These are phyloP conservation scores for Pogonognathellus flavescens DNA, from an alignment of 1,140 invertebrate species.

Conservation along the genomic window DNA sequence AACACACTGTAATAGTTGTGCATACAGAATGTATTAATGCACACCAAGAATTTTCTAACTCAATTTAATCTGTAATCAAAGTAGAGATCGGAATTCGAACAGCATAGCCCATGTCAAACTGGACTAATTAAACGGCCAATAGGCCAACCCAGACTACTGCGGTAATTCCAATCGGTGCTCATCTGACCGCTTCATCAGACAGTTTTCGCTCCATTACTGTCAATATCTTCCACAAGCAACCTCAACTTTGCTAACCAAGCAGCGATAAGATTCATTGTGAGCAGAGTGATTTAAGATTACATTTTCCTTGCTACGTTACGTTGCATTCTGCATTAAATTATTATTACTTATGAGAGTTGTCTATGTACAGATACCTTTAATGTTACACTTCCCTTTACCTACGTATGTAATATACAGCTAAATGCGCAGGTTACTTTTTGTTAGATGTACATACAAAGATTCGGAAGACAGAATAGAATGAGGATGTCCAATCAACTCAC, in stretches of 20 bases:
- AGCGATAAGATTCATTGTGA: not conserved
- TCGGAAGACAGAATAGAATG: not conserved
- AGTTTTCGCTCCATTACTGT: constrained; percentile 48
- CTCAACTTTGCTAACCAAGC: constrained; percentile 10
- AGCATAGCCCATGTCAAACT: constrained; percentile 32
- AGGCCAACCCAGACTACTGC: constrained; percentile 8
- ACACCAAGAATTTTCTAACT: not conserved
- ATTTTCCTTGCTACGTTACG: not conserved
- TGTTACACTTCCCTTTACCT: not conserved
- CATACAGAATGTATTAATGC: no score
- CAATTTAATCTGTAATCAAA: constrained; percentile 1
- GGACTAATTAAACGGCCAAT: constrained; percentile 53
- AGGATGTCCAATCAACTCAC: not conserved
- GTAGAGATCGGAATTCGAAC: constrained; percentile 47
- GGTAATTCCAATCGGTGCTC: constrained; percentile 25
- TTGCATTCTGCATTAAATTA: not conserved
- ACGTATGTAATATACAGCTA: no score
- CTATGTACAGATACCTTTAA: no score
- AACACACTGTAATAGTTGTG: no score
- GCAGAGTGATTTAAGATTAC: constrained; percentile 28
- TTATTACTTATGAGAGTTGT: no score
- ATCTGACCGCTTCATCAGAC: constrained; percentile 57
- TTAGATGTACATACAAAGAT: not conserved
- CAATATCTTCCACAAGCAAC: not conserved
- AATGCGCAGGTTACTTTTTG: no score